phyloP scores from a whole-genome alignment of 2,888 invertebrate species.

The Pardosa pseudoannulata region DNA sequence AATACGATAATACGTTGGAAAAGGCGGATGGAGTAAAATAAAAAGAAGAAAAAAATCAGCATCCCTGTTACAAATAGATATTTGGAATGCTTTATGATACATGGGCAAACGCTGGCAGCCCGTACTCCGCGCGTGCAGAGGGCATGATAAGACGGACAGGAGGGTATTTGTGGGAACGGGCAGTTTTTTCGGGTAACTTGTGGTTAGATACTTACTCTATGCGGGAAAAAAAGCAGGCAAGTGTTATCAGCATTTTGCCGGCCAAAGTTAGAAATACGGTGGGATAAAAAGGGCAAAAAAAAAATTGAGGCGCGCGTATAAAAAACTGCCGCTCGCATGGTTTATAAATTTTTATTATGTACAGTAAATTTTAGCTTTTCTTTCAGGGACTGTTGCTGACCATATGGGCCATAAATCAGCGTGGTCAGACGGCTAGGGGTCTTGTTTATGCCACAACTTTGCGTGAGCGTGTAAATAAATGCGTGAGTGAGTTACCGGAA shows the following conservation, averaged over 20 bases:
- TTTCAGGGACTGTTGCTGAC: slow-evolving; percentile 42
- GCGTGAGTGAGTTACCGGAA: slow-evolving; percentile 56
- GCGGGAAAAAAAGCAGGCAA: slow-evolving; percentile 16
- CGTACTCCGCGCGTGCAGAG: slow-evolving; percentile 42
- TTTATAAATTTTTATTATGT: slow-evolving; percentile 72
- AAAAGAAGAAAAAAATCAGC: neutral
- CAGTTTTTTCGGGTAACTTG: slow-evolving; percentile 53
- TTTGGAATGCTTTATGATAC: slow-evolving; percentile 67
- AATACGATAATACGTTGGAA: neutral
- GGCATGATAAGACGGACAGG: slow-evolving; percentile 56
- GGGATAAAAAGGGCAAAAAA: slow-evolving; percentile 13
- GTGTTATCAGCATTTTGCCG: slow-evolving; percentile 60
- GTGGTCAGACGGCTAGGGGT: slow-evolving; percentile 39
- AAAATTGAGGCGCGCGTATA: slow-evolving; percentile 3
- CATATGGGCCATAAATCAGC: slow-evolving; percentile 56
- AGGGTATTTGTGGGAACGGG: slow-evolving; percentile 12
- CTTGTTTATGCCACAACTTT: neutral
- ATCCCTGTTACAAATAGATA: slow-evolving; percentile 65
- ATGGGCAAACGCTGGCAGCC: slow-evolving; percentile 24
- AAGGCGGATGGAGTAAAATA: neutral
- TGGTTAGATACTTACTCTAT: slow-evolving; percentile 59
- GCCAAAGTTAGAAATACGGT: slow-evolving; percentile 64
- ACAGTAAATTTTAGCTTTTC: slow-evolving; percentile 58
- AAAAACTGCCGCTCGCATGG: slow-evolving; percentile 41
- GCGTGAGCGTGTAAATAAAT: slow-evolving; percentile 53